These are phyloP conservation scores for Lacerta viridis DNA, from an alignment of 2,797 vertebrate genomes.

Conservation along the genomic window DNA sequence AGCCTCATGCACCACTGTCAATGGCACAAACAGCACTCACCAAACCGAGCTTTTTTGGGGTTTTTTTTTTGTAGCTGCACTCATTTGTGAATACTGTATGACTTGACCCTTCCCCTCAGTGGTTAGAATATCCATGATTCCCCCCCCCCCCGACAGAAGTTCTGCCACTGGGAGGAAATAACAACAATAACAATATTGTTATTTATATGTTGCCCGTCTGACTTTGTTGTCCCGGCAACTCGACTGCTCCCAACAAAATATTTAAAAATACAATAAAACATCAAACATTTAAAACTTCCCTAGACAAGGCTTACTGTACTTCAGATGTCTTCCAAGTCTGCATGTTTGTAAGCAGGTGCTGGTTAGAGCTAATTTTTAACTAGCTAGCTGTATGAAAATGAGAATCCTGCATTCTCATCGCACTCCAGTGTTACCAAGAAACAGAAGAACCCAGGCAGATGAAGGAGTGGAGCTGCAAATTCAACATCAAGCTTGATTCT, in stretches of 20 bases:
- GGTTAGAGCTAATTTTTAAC: background rate
- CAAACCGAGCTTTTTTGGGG: background rate
- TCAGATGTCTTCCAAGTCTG: no score
- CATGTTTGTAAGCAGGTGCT: background rate
- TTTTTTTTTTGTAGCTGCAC: background rate
- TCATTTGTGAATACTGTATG: background rate
- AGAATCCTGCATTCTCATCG: background rate
- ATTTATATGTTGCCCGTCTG: no score
- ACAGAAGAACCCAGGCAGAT: background rate
- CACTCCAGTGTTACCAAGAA: background rate
- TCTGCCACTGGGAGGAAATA: background rate
- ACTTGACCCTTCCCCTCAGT: background rate
- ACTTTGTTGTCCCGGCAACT: no score
- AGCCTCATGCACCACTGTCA: background rate
- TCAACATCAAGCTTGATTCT: background rate
- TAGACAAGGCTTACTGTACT: no score
- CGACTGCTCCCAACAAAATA: no score
- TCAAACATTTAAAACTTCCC: no score
- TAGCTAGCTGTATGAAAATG: background rate
- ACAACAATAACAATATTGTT: no score
- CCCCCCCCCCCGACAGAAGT: background rate
- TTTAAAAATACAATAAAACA: no score
- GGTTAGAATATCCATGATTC: background rate
- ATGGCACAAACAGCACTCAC: background rate
- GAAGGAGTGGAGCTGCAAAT: background rate